Conservation (phyloP, 2,888 invertebrate genomes). For the Hemithea aestivaria region DNA sequence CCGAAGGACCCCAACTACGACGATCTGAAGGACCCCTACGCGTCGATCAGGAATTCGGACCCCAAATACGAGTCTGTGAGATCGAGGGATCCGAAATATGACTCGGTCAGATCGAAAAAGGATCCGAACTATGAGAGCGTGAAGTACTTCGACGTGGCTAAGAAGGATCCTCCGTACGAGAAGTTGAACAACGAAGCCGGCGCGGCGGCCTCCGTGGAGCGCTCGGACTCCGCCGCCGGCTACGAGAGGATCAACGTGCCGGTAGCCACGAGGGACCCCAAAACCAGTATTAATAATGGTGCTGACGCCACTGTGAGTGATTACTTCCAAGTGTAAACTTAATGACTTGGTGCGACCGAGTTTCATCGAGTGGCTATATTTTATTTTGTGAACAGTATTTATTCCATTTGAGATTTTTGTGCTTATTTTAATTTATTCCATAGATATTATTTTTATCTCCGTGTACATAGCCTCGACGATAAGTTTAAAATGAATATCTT, state of each 20-base stretch:
- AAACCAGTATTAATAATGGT: slow-evolving; percentile 68
- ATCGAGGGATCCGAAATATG: slow-evolving; percentile 84
- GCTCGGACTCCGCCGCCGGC: slow-evolving; percentile 65
- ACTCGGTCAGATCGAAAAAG: slow-evolving; percentile 80
- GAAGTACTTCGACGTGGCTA: slow-evolving; percentile 81
- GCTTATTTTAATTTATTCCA: slow-evolving; percentile 56
- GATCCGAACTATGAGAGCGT: slow-evolving; percentile 92
- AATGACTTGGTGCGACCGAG: slow-evolving; percentile 12
- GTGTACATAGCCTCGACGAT: slow-evolving; percentile 57
- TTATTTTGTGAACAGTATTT: slow-evolving; percentile 42
- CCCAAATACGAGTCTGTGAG: slow-evolving; percentile 79
- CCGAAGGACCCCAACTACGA: slow-evolving; percentile 84
- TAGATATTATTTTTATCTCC: slow-evolving; percentile 42
- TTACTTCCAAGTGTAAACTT: slow-evolving; percentile 68
- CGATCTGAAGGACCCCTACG: slow-evolving; percentile 85
- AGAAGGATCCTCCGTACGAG: slow-evolving; percentile 84
- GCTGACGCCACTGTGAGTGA: slow-evolving; percentile 62
- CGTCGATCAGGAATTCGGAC: slow-evolving; percentile 81
- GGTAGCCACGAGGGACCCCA: slow-evolving; percentile 47
- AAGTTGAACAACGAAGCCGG: slow-evolving; percentile 66
- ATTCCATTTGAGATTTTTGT: slow-evolving; percentile 51
- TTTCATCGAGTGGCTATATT: too few relatives aligned
- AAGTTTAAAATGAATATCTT: slow-evolving; percentile 61
- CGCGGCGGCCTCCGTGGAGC: slow-evolving; percentile 42
- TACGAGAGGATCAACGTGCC: slow-evolving; percentile 67